Base-by-base conservation (phyloP, 2,797 vertebrate genomes). In the Lacerta agilis region DNA sequence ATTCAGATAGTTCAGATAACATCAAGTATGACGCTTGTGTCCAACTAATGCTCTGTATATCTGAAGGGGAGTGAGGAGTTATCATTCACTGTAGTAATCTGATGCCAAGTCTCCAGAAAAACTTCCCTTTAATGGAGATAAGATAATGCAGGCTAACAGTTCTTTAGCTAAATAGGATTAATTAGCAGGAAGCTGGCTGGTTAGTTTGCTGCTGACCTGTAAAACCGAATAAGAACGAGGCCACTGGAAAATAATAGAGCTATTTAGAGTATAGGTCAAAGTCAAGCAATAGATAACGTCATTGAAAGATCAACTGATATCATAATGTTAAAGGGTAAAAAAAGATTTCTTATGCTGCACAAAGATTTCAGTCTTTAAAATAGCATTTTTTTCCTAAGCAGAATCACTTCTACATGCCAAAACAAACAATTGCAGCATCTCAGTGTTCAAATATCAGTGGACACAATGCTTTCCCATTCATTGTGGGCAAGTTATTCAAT, bases 161-260 rank as follows among this genome's bases (percentile, higher is more conserved):
- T 95, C 87, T 95, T 95, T 92, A 92, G 83, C 90, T 93, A 95
- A 97, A 94, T 95, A 97, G 93, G 95, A 97, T 97, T 97, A 96
- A 95, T 97, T 95, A 96, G 91, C 93, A 96, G 96, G 95, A 97
- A 97, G 94, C 92, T 95, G 91, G 90, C 89, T 93, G 91, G 94
- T 95, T 97, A 96, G 93, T 92, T 96, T 92, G 93, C 93, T 94
- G 79, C 88, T 96, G 96, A 97, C 94, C 94, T 96, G 92, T 95
- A 96, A 96, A 96, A 94, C 86, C 86, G 89, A 91, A 83, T 92
- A 94, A 94, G 93, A 95, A 96, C 79, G 88, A 95, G 94, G 94
- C 95, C 88, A 49, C 86, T 86, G 94, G 92, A 95, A 87, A 95
- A 97, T 96, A 96, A 97, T 95, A 90, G 91, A 89, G 86, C 89